A percentile compares a stretch with the other conserved stretches of the same genome.
Evolutionary conservation across 1,140 invertebrate species (phyloP).

Genomic region (Diorhabda sublineata): DNA sequence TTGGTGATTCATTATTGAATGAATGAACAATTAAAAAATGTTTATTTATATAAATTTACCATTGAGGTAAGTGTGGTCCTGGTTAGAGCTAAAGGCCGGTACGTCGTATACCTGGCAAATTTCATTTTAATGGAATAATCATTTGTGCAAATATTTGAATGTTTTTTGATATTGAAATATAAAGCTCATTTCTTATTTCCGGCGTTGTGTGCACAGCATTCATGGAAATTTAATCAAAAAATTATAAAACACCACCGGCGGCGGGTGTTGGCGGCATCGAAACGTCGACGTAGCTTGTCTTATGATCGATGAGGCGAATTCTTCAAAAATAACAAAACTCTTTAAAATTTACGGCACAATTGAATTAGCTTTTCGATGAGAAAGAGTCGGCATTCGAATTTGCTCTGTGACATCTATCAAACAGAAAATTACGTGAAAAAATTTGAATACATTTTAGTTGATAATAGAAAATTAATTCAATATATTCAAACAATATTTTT

Average conservation of each 20-base stretch:
- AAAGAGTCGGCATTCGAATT: neutral
- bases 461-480: too few relatives aligned
- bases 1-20: too few relatives aligned
- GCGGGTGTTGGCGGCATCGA: constrained; percentile 10
- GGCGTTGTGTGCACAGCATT: constrained; percentile 41
- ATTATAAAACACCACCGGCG: constrained; percentile 42
- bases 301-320: constrained; percentile 30
- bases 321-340: constrained; percentile 20
- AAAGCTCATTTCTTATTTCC: constrained; percentile 43
- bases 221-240: constrained; percentile 47
- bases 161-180: constrained; percentile 47
- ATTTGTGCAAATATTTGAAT: constrained; percentile 49
- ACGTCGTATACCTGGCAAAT: constrained; percentile 45
- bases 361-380: constrained; percentile 10
- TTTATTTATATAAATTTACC: neutral
- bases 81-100: neutral
- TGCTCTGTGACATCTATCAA: neutral
- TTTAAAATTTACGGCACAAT: constrained; percentile 19
- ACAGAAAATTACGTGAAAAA: neutral
- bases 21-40: too few relatives aligned
- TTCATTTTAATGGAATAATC: constrained; percentile 50
- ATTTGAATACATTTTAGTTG: too few relatives aligned
- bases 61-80: neutral
- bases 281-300: constrained; percentile 14
- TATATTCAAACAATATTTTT: too few relatives aligned